Percentiles rank a stretch among this genome's conserved stretches.
These are phyloP conservation scores for Portevinia maculata DNA, from an alignment of 2,888 invertebrate genomes.

Conservation along the genomic window DNA sequence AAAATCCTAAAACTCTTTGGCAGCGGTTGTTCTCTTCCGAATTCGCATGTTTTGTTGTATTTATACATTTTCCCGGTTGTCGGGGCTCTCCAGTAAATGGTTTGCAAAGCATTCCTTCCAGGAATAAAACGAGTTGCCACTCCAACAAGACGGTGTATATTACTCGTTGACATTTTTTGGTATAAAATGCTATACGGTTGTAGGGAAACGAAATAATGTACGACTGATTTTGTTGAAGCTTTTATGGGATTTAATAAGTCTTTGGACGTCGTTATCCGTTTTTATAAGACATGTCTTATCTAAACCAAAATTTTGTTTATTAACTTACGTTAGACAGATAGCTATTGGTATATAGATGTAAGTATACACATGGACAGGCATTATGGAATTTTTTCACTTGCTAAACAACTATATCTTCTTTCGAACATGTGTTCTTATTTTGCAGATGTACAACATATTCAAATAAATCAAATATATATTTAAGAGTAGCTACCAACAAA, in stretches of 20 bases:
- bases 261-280: neutral
- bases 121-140: slow-evolving; percentile 52
- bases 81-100: slow-evolving; percentile 48
- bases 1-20: slow-evolving; percentile 31
- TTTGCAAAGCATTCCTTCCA: slow-evolving; percentile 52
- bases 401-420: too few species aligned
- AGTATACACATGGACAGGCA: too few species aligned
- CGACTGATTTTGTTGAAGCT: slow-evolving; percentile 1
- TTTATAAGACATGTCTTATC: slow-evolving; percentile 37
- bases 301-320: slow-evolving; percentile 1
- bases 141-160: slow-evolving; percentile 38
- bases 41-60: slow-evolving; percentile 44
- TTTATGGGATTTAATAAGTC: neutral
- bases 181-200: neutral
- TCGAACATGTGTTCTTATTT: too few species aligned
- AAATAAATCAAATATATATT: too few species aligned
- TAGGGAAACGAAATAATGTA: neutral
- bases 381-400: too few species aligned
- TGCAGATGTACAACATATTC: too few species aligned
- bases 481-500: too few species aligned
- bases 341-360: too few species aligned
- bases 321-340: too few species aligned
- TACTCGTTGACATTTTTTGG: slow-evolving; percentile 10
- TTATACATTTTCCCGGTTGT: slow-evolving; percentile 42
- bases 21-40: slow-evolving; percentile 15